Conservation (phyloP, 2,888 invertebrate genomes). For the Brachyptera risi region DNA sequence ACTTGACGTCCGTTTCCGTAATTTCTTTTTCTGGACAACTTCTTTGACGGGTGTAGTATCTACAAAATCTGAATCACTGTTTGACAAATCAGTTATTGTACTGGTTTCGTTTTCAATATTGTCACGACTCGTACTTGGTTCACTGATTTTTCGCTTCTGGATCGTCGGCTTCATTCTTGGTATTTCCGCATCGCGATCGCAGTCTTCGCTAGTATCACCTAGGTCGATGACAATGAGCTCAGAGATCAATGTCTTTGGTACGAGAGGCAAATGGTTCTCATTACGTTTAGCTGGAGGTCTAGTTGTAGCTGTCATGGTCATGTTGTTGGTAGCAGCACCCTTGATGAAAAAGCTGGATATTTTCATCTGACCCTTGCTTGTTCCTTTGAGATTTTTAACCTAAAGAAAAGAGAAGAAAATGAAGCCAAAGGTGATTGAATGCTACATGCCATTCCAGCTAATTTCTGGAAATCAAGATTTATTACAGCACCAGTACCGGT, state of each 20-base stretch:
- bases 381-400: too few relatives aligned
- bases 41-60: not conserved
- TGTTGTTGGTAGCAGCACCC: too few relatives aligned
- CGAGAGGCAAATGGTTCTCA: not conserved
- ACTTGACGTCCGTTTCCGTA: too few relatives aligned
- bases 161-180: not conserved
- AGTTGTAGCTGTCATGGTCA: not conserved
- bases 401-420: too few relatives aligned
- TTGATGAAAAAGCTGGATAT: conserved; percentile 3
- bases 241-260: not conserved
- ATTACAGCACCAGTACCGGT: too few relatives aligned
- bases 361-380: conserved; percentile 9
- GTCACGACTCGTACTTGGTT: not conserved
- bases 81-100: not conserved
- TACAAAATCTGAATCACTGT: not conserved
- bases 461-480: too few relatives aligned
- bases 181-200: too few relatives aligned
- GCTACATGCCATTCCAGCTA: too few relatives aligned
- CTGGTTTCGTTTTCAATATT: not conserved
- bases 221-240: not conserved
- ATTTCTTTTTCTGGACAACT: too few relatives aligned
- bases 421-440: too few relatives aligned
- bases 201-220: too few relatives aligned
- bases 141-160: not conserved
- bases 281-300: not conserved